These are phyloP conservation scores for Sebastiscus tertius DNA, from an alignment of 2,797 vertebrate genomes.

Conservation along the genomic window DNA sequence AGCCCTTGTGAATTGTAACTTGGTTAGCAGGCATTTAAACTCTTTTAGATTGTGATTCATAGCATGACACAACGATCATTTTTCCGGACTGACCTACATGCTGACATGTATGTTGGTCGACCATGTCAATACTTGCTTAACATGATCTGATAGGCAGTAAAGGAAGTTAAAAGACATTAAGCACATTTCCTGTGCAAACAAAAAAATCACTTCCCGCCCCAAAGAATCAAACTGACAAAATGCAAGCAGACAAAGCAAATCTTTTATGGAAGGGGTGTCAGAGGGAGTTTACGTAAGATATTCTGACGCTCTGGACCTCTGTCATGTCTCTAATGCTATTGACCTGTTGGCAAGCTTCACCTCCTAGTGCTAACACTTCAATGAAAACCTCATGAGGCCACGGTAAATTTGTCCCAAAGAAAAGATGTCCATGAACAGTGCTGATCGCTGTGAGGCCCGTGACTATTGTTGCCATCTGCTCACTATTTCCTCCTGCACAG, in stretches of 20 bases:
- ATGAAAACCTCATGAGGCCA: conserved; percentile 89
- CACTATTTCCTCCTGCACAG: conserved; percentile 74
- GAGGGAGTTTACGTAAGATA: conserved; percentile 38
- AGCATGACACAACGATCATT: background rate
- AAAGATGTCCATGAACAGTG: conserved; percentile 84
- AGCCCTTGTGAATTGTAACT: background rate
- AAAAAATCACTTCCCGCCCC: background rate
- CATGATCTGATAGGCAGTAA: background rate
- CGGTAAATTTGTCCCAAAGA: conserved; percentile 89
- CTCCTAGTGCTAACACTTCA: conserved; percentile 85
- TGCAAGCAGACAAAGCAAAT: conserved; percentile 24
- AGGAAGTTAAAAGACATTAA: conserved; percentile 14
- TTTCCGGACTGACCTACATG: conserved; percentile 16
- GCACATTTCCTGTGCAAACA: conserved; percentile 1
- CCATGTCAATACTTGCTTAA: conserved; percentile 18
- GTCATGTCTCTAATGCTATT: conserved; percentile 78
- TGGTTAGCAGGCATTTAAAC: conserved; percentile 17
- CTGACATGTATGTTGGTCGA: background rate
- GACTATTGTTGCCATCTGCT: conserved; percentile 93
- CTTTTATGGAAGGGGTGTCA: conserved; percentile 28
- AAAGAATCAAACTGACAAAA: conserved; percentile 34
- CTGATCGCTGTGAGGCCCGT: conserved; percentile 84
- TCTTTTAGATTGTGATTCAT: conserved; percentile 28
- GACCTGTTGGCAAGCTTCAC: conserved; percentile 83
- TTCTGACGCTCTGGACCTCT: conserved; percentile 47